phyloP scores from a whole-genome alignment of 2,797 vertebrate genomes.

The Rallus crepitans region DNA sequence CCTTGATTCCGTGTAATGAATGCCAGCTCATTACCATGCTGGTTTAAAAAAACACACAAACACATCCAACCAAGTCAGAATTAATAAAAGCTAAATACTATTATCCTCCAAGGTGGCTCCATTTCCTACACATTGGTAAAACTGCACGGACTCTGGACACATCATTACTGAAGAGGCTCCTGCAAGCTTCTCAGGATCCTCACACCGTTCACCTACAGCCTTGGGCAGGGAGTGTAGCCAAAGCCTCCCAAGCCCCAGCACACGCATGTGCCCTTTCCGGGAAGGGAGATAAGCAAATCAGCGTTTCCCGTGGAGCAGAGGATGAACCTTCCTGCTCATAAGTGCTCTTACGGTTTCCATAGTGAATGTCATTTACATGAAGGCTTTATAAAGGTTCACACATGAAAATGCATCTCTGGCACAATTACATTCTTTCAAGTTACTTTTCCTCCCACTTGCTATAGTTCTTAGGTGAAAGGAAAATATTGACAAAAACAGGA shows the following conservation, averaged over 20 bases:
- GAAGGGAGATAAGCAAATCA: neutral
- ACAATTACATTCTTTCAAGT: conserved; percentile 43
- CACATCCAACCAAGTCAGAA: neutral
- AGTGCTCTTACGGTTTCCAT: conserved; percentile 39
- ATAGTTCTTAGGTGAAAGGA: neutral
- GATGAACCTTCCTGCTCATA: neutral
- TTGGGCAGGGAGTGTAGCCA: fast-evolving
- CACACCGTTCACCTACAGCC: fast-evolving
- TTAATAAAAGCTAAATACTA: neutral
- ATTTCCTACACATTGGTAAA: neutral
- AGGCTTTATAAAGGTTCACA: conserved; percentile 52
- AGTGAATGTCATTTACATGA: conserved; percentile 56
- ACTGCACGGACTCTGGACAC: fast-evolving
- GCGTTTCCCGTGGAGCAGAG: neutral
- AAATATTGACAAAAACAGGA: conserved; percentile 55
- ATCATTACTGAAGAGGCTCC: fast-evolving
- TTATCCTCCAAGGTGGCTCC: neutral
- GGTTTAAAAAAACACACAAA: neutral
- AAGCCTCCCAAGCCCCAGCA: neutral
- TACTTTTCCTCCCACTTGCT: conserved; percentile 49
- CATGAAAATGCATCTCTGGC: conserved; percentile 56
- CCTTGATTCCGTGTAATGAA: neutral
- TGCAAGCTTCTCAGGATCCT: fast-evolving
- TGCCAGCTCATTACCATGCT: fast-evolving
- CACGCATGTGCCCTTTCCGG: fast-evolving